Conservation (phyloP, 64 coral and sea anemone genomes). For the Trachythela sp. region DNA sequence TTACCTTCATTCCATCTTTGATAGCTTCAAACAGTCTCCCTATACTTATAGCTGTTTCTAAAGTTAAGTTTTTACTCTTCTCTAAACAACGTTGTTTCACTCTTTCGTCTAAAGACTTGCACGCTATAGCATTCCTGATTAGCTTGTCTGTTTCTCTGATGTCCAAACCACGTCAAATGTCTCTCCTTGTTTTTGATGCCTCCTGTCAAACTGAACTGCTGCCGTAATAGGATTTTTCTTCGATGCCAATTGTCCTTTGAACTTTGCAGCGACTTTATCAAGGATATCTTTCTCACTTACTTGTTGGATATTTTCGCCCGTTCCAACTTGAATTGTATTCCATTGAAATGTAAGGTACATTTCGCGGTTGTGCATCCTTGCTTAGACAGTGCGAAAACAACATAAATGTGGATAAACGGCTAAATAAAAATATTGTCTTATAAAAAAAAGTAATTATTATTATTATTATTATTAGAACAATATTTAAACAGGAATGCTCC, state of each 20-base stretch:
- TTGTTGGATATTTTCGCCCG: not conserved
- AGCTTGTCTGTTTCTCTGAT: constrained; percentile 39
- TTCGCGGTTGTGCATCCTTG: too few species aligned
- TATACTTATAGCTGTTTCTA: constrained; percentile 31
- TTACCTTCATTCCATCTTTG: constrained; percentile 18
- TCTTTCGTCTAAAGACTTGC: constrained; percentile 39
- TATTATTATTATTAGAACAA: too few species aligned
- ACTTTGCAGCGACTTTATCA: constrained; percentile 40
- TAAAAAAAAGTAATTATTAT: too few species aligned
- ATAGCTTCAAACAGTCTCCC: constrained; percentile 10
- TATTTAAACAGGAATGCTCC: too few species aligned
- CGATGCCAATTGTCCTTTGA: not conserved
- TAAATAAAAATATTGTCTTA: too few species aligned
- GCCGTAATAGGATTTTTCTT: not conserved
- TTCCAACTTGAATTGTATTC: constrained; percentile 38
- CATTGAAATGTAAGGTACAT: constrained; percentile 36
- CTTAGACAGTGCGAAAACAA: too few species aligned
- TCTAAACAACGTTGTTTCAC: constrained; percentile 43
- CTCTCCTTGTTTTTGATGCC: constrained; percentile 28
- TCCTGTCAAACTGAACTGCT: not conserved
- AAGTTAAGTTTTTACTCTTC: constrained; percentile 30
- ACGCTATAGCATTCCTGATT: constrained; percentile 55
- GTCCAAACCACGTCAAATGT: constrained; percentile 39
- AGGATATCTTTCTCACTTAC: constrained; percentile 51
- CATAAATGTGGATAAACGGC: too few species aligned